Evolutionary conservation across 2,113 vertebrate genomes (phyloP).

Genomic region (Mormyrus iriodes): DNA sequence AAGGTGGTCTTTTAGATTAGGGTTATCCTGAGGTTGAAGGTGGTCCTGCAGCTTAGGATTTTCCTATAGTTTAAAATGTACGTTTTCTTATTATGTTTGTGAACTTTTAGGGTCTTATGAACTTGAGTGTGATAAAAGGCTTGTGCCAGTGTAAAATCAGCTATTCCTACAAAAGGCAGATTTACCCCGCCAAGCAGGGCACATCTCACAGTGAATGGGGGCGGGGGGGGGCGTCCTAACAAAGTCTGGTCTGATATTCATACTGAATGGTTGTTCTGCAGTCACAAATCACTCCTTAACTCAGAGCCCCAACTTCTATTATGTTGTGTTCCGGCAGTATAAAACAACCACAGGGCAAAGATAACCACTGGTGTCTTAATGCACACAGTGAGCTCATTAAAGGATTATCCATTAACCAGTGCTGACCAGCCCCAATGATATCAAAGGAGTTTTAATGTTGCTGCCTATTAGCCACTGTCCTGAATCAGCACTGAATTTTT

Average conservation of each 20-base stretch:
- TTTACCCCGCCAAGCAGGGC: background rate
- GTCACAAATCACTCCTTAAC: constrained; percentile 6
- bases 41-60: too few species aligned
- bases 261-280: background rate
- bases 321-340: constrained; percentile 1
- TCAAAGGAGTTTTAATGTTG: background rate
- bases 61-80: background rate
- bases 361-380: constrained; percentile 1
- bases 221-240: background rate
- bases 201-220: background rate
- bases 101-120: background rate
- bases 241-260: background rate
- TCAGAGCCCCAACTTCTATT: background rate
- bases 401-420: constrained; percentile 19
- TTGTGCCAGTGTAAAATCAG: background rate
- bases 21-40: too few species aligned
- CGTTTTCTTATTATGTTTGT: background rate
- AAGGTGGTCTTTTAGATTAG: background rate
- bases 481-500: background rate
- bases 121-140: background rate
- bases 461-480: background rate
- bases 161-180: too few species aligned
- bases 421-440: background rate
- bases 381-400: constrained; percentile 5
- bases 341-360: constrained; percentile 11